phyloP scores from a whole-genome alignment of 2,797 vertebrate species.

The Hypotaenidia philippensis region DNA sequence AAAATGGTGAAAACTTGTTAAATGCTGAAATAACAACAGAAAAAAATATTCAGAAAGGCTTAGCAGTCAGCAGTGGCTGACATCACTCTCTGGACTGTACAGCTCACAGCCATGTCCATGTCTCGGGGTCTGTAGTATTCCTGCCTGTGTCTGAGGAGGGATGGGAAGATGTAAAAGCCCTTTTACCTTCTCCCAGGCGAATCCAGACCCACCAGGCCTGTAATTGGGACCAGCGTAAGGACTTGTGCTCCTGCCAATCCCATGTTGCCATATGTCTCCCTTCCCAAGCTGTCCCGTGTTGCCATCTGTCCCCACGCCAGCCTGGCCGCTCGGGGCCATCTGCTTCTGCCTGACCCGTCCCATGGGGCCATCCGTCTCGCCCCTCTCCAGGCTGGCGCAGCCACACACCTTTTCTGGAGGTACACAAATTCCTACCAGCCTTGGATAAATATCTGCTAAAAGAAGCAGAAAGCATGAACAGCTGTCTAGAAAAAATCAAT shows the following conservation, averaged over 20 bases:
- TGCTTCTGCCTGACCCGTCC: conserved; percentile 42
- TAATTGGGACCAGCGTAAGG: conserved; percentile 39
- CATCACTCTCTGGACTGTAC: neutral
- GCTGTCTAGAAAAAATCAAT: neutral
- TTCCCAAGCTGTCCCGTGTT: conserved; percentile 29
- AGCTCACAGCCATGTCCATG: accelerated
- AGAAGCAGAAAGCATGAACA: neutral
- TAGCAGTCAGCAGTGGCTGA: neutral
- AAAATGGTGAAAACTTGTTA: neutral
- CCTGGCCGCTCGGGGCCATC: conserved; percentile 12
- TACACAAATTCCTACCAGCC: conserved; percentile 10
- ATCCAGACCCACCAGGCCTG: neutral
- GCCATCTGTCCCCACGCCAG: conserved; percentile 68
- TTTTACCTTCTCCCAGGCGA: conserved; percentile 39
- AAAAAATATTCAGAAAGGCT: neutral
- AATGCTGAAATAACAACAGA: neutral
- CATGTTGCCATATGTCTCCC: conserved; percentile 68
- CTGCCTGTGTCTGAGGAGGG: neutral
- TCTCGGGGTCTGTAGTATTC: neutral
- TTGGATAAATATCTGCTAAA: neutral
- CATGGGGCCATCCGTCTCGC: conserved; percentile 29
- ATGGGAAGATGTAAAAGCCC: neutral
- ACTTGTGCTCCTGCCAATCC: conserved; percentile 36
- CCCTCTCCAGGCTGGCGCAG: neutral
- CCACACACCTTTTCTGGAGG: conserved; percentile 57